Base-by-base conservation (phyloP, 2,888 invertebrate species). In the Philereme transversata region DNA sequence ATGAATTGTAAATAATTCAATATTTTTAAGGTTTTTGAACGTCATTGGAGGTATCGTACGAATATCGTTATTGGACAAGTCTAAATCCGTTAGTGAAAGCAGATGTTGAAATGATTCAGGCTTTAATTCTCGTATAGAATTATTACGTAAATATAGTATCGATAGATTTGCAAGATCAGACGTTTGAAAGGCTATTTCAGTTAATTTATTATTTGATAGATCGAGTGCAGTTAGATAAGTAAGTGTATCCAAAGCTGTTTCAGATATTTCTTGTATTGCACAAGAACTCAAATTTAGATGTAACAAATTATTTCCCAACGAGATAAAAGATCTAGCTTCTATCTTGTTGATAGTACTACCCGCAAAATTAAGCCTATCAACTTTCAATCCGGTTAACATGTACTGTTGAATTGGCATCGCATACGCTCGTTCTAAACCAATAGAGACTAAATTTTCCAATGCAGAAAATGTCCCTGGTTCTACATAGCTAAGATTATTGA, bases 151-250 rank as follows among this genome's bases (percentile, higher is more conserved):
- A 40, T 53, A 10, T n/a, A 62, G 9, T n/a, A 50, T 57, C 2
- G 45, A 33, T 35, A 62, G 49, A n/a, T 50, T 53, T 41, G 41
- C n/a, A 3, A 62, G 46, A 5, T 62, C 61, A 8, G 7, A 9
- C 4, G 40, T 57, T 36, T 33, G 41, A 43, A 62, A 62, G 4
- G 34, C 33, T 41, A 62, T 33, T 10, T 57, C 35, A 11, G 41
- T 9, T n/a, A 62, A 46, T 36, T 57, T 40, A 36, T 62, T 62
- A 46, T 57, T 53, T 50, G 61, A 57, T 33, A 62, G 46, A 57
- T 57, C 57, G 3, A 62, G 53, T 22, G 22, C 22, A 5, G 7
- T 35, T 45, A 62, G 43, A 41, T 53, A 5, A 35, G 47, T 50
- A n/a, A 57, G 36, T 35, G 38, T 10, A 6, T 57, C 45, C 8